Conservation (phyloP, 2,113 vertebrate genomes). For the Camelus bactrianus region DNA sequence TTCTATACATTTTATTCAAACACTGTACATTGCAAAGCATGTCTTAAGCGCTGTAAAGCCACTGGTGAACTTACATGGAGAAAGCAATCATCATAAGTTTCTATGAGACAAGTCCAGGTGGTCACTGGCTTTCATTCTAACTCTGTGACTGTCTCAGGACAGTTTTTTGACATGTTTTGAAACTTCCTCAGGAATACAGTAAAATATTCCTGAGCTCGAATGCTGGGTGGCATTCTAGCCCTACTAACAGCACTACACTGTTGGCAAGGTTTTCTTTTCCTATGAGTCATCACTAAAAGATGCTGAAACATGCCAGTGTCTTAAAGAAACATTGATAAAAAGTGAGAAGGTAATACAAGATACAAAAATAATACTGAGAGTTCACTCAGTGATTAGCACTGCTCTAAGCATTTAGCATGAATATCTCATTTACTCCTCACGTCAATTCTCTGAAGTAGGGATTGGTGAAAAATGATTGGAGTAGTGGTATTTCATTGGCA, state of each 20-base stretch:
- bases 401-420: not conserved
- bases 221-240: not conserved
- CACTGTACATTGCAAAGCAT: not conserved
- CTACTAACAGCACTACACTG: not conserved
- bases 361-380: conserved; percentile 19
- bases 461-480: not conserved
- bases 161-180: conserved; percentile 39
- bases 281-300: conserved; percentile 8
- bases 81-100: not conserved
- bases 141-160: not conserved
- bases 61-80: not conserved
- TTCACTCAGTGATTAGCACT: not conserved
- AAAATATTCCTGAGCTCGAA: not conserved
- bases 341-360: not conserved
- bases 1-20: not conserved
- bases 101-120: not conserved
- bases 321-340: not conserved
- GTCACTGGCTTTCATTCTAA: not conserved
- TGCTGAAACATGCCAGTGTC: not conserved
- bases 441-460: not conserved
- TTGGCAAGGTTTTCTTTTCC: not conserved
- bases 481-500: no score
- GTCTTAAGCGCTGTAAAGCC: not conserved
- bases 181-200: conserved; percentile 21
- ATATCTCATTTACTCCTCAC: conserved; percentile 32